phyloP scores from a whole-genome alignment of 2,113 vertebrate species.

The Cynocephalus volans region DNA sequence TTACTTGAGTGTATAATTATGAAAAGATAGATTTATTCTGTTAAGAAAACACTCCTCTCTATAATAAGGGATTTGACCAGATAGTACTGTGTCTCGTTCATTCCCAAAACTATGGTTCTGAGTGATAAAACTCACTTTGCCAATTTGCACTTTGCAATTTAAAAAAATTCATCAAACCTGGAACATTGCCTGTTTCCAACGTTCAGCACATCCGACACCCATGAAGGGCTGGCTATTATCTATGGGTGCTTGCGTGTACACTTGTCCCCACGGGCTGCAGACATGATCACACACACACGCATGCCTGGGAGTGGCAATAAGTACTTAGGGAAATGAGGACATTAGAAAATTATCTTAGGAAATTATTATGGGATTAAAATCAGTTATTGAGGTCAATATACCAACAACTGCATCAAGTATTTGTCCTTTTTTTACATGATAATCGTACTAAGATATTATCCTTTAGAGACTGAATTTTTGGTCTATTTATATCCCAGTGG shows the following conservation, averaged over 20 bases:
- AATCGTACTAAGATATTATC: constrained; percentile 27
- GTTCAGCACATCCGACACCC: neutral
- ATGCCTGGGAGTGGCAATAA: neutral
- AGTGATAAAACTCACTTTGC: constrained; percentile 6
- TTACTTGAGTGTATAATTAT: neutral
- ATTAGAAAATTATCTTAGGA: neutral
- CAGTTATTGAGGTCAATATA: neutral
- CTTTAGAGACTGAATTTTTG: neutral
- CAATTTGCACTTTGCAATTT: constrained; percentile 28
- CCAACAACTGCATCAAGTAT: constrained; percentile 30
- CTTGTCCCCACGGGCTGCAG: constrained; percentile 33
- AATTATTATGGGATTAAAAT: constrained; percentile 44
- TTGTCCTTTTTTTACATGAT: neutral
- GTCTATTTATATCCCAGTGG: neutral
- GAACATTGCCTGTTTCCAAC: neutral
- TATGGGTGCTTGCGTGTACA: neutral
- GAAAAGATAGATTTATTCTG: neutral
- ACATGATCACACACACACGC: neutral
- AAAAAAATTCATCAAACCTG: constrained; percentile 25
- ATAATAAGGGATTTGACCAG: neutral
- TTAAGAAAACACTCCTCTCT: neutral
- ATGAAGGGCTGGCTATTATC: neutral
- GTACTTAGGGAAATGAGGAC: neutral
- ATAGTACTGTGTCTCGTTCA: neutral
- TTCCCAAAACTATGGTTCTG: constrained; percentile 36